phyloP scores from a whole-genome alignment of 2,888 invertebrate species.

The Cyrtodaria siliqua region DNA sequence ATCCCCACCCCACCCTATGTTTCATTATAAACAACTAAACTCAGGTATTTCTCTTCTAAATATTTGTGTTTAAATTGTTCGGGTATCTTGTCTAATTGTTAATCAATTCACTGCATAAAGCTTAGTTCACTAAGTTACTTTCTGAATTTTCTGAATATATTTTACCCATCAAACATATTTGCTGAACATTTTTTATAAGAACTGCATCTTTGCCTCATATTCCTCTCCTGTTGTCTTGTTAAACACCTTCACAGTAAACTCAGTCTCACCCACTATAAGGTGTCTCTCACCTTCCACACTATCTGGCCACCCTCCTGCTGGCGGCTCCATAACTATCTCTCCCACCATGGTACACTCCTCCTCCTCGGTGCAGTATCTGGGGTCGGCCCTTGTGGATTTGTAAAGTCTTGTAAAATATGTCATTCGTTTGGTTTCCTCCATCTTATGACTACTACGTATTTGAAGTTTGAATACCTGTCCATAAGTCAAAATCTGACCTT shows the following conservation, averaged over 20 bases:
- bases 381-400: not conserved
- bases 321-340: conserved; percentile 2
- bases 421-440: not conserved
- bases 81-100: too few relatives aligned
- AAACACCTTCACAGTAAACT: conserved; percentile 6
- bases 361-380: conserved; percentile 6
- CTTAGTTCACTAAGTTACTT: too few relatives aligned
- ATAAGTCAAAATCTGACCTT: conserved; percentile 10
- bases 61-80: too few relatives aligned
- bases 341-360: conserved; percentile 11
- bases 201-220: not conserved
- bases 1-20: too few relatives aligned
- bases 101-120: too few relatives aligned
- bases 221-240: conserved; percentile 2
- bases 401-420: not conserved
- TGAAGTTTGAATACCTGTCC: conserved; percentile 10
- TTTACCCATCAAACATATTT: too few relatives aligned
- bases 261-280: conserved; percentile 13
- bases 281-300: not conserved
- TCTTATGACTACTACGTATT: not conserved
- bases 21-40: too few relatives aligned
- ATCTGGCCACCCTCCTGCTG: conserved; percentile 16
- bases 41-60: too few relatives aligned
- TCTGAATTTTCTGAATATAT: too few relatives aligned
- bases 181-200: too few relatives aligned